Conservation (phyloP, 2,797 vertebrate genomes). For the Myotis findleyi region DNA sequence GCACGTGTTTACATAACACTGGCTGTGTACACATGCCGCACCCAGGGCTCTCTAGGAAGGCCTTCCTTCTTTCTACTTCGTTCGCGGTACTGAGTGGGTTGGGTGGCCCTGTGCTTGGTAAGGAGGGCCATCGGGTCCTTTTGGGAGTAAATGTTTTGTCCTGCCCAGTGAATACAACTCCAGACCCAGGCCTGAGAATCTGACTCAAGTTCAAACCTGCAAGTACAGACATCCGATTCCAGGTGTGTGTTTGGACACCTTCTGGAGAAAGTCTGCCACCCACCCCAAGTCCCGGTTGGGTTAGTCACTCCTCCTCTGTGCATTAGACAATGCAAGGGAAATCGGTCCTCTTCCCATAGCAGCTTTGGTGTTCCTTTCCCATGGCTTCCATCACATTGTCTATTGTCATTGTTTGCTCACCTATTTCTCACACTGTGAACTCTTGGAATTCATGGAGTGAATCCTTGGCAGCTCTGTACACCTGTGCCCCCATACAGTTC, state of each 20-base stretch:
- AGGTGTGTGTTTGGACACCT: slow-evolving; percentile 18
- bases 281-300: neutral
- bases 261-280: slow-evolving; percentile 35
- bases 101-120: neutral
- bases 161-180: neutral
- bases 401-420: neutral
- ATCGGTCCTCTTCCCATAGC: neutral
- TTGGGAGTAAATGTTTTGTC: neutral
- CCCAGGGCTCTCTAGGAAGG: slow-evolving; percentile 10
- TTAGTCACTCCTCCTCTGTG: neutral
- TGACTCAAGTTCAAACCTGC: neutral
- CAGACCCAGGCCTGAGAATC: neutral
- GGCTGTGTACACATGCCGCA: neutral
- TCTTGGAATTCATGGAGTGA: neutral
- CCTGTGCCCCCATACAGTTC: neutral
- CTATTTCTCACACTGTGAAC: neutral
- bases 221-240: slow-evolving; percentile 21
- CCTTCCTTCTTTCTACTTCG: neutral
- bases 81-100: neutral
- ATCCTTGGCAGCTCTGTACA: neutral
- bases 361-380: neutral
- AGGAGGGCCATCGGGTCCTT: neutral
- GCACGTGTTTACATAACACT: neutral
- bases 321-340: neutral
- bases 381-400: neutral